Percentiles rank a stretch among this genome's conserved stretches.
Conservation (phyloP, 2,888 invertebrate species). For the Bembecia ichneumoniformis region DNA sequence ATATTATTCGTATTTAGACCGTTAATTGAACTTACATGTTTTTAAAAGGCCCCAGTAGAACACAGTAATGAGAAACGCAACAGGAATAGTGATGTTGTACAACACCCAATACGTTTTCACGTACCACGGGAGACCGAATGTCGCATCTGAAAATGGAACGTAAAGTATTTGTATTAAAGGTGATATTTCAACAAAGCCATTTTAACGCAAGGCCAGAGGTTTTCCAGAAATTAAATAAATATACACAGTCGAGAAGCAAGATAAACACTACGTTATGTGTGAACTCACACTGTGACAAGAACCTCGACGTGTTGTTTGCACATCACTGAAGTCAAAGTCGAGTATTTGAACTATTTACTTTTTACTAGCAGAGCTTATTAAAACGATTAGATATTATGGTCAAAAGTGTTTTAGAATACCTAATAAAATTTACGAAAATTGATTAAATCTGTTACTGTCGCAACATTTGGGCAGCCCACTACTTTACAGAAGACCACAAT, state of each 20-base stretch:
- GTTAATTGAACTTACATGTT: slow-evolving; percentile 30
- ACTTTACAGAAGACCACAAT: no score
- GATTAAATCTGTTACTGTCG: no score
- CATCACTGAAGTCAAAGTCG: background rate
- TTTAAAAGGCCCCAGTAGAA: slow-evolving; percentile 63
- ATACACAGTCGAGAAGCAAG: background rate
- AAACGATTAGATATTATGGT: no score
- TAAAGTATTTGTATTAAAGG: no score
- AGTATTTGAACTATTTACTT: background rate
- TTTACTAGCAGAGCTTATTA: no score
- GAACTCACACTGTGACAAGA: background rate
- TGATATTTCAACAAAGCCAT: background rate
- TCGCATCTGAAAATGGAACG: slow-evolving; percentile 35
- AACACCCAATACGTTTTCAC: slow-evolving; percentile 62
- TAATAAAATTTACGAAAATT: no score
- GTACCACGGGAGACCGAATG: slow-evolving; percentile 56
- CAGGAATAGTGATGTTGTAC: slow-evolving; percentile 61
- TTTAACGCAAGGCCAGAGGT: background rate
- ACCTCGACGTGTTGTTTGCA: background rate
- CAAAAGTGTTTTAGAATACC: no score
- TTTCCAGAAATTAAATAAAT: background rate
- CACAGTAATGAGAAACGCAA: slow-evolving; percentile 60
- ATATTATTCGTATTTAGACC: no score
- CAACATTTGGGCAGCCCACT: no score
- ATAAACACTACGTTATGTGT: background rate